phyloP scores from a whole-genome alignment of 2,888 invertebrate genomes.

The Plutella xylostella region DNA sequence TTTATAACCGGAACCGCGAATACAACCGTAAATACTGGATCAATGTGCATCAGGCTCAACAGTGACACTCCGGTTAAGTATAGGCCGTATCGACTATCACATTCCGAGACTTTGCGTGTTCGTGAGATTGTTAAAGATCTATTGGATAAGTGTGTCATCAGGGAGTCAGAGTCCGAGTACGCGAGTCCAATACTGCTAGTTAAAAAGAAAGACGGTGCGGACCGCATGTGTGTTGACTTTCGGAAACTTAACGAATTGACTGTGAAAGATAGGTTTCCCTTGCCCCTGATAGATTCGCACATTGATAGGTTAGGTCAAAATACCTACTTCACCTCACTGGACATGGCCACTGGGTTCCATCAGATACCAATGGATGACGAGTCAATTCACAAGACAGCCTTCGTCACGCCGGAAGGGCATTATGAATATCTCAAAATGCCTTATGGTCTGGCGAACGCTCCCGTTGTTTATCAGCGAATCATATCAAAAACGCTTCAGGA shows the following conservation, averaged over 20 bases:
- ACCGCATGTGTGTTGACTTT: conserved; percentile 19
- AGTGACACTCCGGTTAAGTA: conserved; percentile 5
- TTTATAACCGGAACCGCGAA: conserved; percentile 1
- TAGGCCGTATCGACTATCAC: conserved; percentile 8
- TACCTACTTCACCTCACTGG: conserved; percentile 20
- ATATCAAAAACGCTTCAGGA: neutral
- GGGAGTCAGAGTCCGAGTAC: conserved; percentile 19
- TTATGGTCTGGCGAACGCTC: conserved; percentile 17
- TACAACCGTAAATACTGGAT: conserved; percentile 10
- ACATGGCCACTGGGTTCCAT: conserved; percentile 23
- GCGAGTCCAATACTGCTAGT: conserved; percentile 24
- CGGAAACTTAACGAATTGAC: conserved; percentile 11
- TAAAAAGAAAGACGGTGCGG: conserved; percentile 19
- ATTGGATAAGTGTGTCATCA: conserved; percentile 11
- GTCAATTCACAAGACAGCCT: conserved; percentile 23
- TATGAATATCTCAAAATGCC: conserved; percentile 21
- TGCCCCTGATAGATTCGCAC: conserved; percentile 24
- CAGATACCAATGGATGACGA: conserved; percentile 21
- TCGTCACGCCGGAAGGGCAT: conserved; percentile 23
- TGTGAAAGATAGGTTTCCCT: conserved; percentile 20
- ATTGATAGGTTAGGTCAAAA: conserved; percentile 20
- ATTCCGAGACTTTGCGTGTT: conserved; percentile 3
- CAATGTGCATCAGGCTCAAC: conserved; percentile 10
- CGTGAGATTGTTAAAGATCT: conserved; percentile 7
- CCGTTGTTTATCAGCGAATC: conserved; percentile 1